Evolutionary conservation across 2,113 vertebrate genomes (phyloP).

Genomic region (Pelecanoides urinatrix): DNA sequence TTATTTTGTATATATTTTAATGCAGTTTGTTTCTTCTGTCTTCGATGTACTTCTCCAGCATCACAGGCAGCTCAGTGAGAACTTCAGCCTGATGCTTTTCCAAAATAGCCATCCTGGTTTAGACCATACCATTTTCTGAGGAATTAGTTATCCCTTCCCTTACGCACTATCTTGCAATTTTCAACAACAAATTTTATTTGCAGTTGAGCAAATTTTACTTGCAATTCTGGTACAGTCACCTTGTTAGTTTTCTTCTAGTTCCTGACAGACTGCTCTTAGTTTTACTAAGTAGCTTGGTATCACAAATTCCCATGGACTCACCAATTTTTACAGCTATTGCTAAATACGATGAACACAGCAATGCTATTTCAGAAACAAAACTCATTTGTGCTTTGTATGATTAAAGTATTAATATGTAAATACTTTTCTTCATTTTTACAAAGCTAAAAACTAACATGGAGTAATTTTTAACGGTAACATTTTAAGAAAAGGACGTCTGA

Average conservation of each 20-base stretch:
- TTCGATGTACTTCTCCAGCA: neutral
- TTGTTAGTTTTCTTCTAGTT: neutral
- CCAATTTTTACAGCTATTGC: neutral
- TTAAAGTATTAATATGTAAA: neutral
- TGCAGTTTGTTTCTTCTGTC: neutral
- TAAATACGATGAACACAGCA: neutral
- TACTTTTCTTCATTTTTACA: neutral
- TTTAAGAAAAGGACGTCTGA: neutral
- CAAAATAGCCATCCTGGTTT: neutral
- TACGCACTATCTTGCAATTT: neutral
- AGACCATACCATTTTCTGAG: neutral
- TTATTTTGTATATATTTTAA: neutral
- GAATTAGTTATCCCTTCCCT: neutral
- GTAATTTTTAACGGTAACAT: neutral
- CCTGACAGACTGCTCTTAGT: neutral
- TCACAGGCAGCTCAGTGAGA: neutral
- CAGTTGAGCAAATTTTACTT: neutral
- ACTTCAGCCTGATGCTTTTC: neutral
- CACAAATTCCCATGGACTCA: neutral
- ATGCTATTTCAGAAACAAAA: neutral
- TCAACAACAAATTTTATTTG: neutral
- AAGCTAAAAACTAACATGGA: neutral
- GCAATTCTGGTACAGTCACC: neutral
- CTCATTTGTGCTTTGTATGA: neutral
- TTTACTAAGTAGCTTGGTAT: neutral